Evolutionary conservation across 2,888 invertebrate species (phyloP), one percentile per base, ranked within the genome.

Genomic region (Phengaris arion): DNA sequence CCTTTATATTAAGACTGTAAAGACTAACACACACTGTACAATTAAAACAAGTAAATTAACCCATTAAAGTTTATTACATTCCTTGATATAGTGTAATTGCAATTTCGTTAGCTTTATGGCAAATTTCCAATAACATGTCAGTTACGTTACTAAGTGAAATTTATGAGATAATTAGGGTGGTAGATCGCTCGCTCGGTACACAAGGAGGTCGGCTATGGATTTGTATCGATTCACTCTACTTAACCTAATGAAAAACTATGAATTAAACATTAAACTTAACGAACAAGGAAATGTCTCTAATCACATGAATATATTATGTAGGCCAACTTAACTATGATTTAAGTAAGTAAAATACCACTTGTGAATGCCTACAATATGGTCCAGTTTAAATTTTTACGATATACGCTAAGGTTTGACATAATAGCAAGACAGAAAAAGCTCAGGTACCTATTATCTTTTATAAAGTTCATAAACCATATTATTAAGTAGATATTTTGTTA

Each of bases 91-190:
- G 73, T 74, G 35, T 76, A 76, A 78, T 77, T 77, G 77, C 76
- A 76, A 75, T 74, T 74, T 74, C 76, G 78, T 79, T 74, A 77
- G 83, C 82, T 82, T 87, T 89, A 90, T 89, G 87, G 87, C 87
- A 88, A 86, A 85, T 87, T 88, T 88, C 89, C 88, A 91, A 91
- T 90, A 91, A 89, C 88, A 88, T 87, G 87, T 87, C 90, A 91
- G 91, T 92, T 89, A 91, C 91, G 88, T 89, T 85, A 83, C 87
- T 91, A 91, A 94, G 88, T 91, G 89, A 91, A 91, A 94, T 93
- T 92, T 92, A 93, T 92, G 85, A 89, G 87, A 88, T 90, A 92
- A 92, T 93, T 91, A 91, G 89, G 85, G 85, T 84, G 88, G 84
- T 83, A 85, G 86, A 88, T 86, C 83, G 85, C 84, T 83, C 83